A percentile compares a stretch with the other conserved stretches of the same genome.
Evolutionary conservation across 2,888 invertebrate species (phyloP).

Genomic region (Ophioninae sp.): DNA sequence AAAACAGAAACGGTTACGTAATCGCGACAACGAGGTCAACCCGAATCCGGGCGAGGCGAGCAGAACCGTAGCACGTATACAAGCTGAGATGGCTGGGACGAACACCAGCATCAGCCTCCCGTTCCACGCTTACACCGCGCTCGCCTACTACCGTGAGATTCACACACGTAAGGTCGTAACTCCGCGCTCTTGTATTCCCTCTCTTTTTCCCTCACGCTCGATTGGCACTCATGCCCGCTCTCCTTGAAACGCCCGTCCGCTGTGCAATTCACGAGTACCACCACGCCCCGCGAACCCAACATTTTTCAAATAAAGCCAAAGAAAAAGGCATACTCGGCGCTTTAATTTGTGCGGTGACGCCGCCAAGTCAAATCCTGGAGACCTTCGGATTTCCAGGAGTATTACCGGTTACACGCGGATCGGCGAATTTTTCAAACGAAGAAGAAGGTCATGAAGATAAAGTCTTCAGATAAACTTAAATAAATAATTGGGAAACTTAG

Average conservation of each 20-base stretch:
- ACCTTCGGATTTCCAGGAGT: background rate
- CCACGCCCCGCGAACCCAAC: constrained; percentile 68
- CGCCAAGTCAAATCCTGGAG: background rate
- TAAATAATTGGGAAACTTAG: no score
- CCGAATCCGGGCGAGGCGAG: constrained; percentile 75
- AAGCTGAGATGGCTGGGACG: constrained; percentile 21
- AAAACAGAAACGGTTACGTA: constrained; percentile 53
- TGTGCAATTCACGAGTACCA: constrained; percentile 65
- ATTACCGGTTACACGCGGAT: background rate
- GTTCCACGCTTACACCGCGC: constrained; percentile 28
- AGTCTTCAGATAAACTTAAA: no score
- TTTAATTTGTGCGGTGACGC: background rate
- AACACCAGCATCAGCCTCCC: constrained; percentile 20
- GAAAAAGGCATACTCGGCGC: constrained; percentile 21
- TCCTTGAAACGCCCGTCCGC: constrained; percentile 77
- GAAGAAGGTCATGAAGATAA: background rate
- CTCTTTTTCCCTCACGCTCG: constrained; percentile 60
- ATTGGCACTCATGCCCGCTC: constrained; percentile 65
- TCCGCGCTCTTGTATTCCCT: constrained; percentile 67
- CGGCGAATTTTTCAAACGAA: background rate
- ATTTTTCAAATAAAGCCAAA: constrained; percentile 29
- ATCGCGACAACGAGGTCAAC: constrained; percentile 72
- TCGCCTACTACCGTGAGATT: constrained; percentile 77
- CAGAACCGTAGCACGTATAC: constrained; percentile 64
- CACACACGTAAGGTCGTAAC: constrained; percentile 78